These are phyloP conservation scores for Triplophysa tibetana DNA, from an alignment of 2,113 vertebrate species.

Conservation along the genomic window DNA sequence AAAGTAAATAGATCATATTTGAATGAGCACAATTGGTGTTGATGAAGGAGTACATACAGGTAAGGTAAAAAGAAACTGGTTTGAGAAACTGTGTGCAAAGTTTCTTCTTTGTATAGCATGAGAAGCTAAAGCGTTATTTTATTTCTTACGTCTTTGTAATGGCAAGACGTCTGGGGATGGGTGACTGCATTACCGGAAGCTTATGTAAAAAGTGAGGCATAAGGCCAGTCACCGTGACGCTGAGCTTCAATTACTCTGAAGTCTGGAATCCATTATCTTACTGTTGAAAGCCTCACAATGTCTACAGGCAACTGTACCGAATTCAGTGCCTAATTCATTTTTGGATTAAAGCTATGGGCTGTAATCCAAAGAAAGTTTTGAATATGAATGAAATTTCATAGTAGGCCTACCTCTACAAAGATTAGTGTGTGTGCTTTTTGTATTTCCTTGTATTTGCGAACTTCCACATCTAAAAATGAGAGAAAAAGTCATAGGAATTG, in stretches of 20 bases:
- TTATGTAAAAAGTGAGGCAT: conserved; percentile 2
- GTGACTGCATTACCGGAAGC: conserved; percentile 23
- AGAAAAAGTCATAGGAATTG: too few species aligned
- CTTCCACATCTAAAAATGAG: background rate
- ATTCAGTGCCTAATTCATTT: background rate
- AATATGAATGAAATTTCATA: too few species aligned
- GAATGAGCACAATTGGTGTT: too few species aligned
- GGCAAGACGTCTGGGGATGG: background rate
- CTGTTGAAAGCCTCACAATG: conserved; percentile 15
- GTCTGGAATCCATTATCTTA: background rate
- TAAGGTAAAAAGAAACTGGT: background rate
- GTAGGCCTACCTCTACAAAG: too few species aligned
- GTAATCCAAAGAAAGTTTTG: too few species aligned
- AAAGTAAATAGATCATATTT: too few species aligned
- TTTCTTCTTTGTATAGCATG: background rate
- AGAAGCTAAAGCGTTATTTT: conserved; percentile 14
- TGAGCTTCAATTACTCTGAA: conserved; percentile 20
- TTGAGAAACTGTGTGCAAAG: background rate
- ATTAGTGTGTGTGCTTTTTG: too few species aligned
- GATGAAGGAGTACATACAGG: too few species aligned
- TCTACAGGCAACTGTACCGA: background rate
- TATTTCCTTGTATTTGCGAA: background rate
- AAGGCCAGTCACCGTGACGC: conserved; percentile 16
- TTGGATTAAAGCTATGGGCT: background rate
- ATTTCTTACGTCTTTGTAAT: conserved; percentile 8